These are phyloP conservation scores for Griposia aprilina DNA, from an alignment of 2,888 invertebrate species.

Conservation along the genomic window DNA sequence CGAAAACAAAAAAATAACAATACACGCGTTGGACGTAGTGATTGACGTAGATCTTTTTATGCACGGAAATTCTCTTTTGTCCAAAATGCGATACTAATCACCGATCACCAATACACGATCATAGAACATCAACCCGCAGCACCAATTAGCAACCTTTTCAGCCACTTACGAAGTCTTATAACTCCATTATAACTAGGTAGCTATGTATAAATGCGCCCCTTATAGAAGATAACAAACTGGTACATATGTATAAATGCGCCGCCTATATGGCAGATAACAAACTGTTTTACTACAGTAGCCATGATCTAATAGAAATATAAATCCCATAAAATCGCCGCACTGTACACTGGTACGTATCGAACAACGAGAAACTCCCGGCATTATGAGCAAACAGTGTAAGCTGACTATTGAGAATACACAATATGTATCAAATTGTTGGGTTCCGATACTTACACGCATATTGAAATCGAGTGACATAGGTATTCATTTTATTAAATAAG, in stretches of 20 bases:
- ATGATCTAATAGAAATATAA: conserved; percentile 39
- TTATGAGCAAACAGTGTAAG: conserved; percentile 13
- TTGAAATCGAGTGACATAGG: neutral
- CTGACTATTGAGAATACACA: neutral
- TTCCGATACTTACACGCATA: neutral
- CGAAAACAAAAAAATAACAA: neutral
- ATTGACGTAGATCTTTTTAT: neutral
- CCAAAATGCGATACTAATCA: neutral
- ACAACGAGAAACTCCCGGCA: conserved; percentile 9
- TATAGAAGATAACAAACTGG: neutral
- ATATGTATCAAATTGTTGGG: neutral
- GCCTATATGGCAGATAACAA: conserved; percentile 8
- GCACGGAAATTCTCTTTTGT: neutral
- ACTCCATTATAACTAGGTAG: neutral
- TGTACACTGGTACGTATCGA: neutral
- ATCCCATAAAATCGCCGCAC: conserved; percentile 17
- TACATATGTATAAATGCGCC: neutral
- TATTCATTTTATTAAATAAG: neutral
- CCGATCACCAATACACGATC: neutral
- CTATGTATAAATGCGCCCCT: neutral
- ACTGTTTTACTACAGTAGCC: conserved; percentile 33
- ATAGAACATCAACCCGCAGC: neutral
- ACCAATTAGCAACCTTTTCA: neutral
- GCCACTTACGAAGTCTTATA: neutral
- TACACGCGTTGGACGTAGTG: neutral